Evolutionary conservation across 2,888 invertebrate genomes (phyloP), one percentile per base, ranked within the genome.

Genomic region (Acanthoscelides obtectus): DNA sequence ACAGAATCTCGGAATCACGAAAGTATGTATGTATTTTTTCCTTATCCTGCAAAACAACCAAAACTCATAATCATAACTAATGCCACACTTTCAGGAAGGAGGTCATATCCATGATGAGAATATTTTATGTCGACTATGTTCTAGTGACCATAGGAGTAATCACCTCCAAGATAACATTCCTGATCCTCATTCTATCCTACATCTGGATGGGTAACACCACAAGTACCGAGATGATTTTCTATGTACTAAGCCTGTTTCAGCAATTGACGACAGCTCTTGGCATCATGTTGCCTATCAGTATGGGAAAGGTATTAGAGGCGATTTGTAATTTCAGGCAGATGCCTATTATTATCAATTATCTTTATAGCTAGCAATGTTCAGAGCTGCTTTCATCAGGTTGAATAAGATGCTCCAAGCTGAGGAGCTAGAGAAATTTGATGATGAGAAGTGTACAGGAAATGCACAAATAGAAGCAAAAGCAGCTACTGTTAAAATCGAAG

Each of bases 121-220:
- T 75, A 65, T 74, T 77, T n/a, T 74, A 75, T 69, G 22, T 77
- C 21, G 81, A 81, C 77, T 77, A 80, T 4, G 69, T 80, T 0
- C 76, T 80, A 66, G 74, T 81, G 4, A 73, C 78, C 0, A 76
- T 82, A 12, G 83, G 82, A 2, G 72, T 78, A 5, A 68, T 83
- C 20, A 72, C 75, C 5, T 75, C 76, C 5, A 76, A 72, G 69
- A 21, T 79, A 20, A 71, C 76, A 8, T 76, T 79, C 22, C 76
- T 76, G 22, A 67, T 77, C 2, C 70, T 79, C 17, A 76, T 79
- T 2, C 71, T 78, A 20, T 72, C 76, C 2, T 79, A 79, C 66
- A 76, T 74, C n/a, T 72, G 74, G 72, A 64, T 75, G 69, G 79
- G 77, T 6, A 67, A 77, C 64, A 70, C 74, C 12, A 75, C 77